phyloP scores from a whole-genome alignment of 2,888 invertebrate species.

The Exephanes ischioxanthus region DNA sequence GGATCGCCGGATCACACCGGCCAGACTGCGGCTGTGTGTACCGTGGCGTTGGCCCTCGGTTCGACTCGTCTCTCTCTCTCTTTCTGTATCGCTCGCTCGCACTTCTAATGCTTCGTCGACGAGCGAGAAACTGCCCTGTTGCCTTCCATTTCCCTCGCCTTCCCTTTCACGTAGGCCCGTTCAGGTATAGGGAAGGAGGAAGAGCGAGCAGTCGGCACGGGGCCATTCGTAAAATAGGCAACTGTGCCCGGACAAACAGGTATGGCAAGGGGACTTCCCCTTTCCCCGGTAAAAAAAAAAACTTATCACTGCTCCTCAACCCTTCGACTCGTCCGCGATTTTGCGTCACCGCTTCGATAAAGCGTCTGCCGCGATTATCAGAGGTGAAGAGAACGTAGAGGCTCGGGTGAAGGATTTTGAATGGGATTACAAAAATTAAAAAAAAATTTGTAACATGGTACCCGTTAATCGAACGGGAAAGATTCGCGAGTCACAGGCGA shows the following conservation, averaged over 20 bases:
- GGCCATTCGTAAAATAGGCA: constrained; percentile 31
- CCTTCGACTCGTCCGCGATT: background rate
- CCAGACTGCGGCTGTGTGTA: constrained; percentile 58
- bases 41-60: background rate
- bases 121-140: constrained; percentile 65
- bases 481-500: too few relatives aligned
- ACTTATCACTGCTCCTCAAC: background rate
- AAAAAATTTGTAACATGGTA: too few relatives aligned
- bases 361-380: too few relatives aligned
- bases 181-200: constrained; percentile 47
- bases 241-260: constrained; percentile 61
- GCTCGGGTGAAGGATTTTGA: too few relatives aligned
- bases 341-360: background rate
- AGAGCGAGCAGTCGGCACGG: constrained; percentile 44
- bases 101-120: constrained; percentile 36
- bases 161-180: constrained; percentile 38
- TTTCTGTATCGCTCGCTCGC: constrained; percentile 22
- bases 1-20: constrained; percentile 62
- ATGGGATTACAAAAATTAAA: too few relatives aligned
- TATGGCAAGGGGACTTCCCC: constrained; percentile 57
- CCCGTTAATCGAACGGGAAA: too few relatives aligned
- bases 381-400: too few relatives aligned
- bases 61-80: constrained; percentile 1
- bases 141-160: constrained; percentile 59
- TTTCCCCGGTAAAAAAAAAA: constrained; percentile 22